These are phyloP conservation scores for Caerostris extrusa DNA, from an alignment of 1,140 invertebrate species.

Conservation along the genomic window DNA sequence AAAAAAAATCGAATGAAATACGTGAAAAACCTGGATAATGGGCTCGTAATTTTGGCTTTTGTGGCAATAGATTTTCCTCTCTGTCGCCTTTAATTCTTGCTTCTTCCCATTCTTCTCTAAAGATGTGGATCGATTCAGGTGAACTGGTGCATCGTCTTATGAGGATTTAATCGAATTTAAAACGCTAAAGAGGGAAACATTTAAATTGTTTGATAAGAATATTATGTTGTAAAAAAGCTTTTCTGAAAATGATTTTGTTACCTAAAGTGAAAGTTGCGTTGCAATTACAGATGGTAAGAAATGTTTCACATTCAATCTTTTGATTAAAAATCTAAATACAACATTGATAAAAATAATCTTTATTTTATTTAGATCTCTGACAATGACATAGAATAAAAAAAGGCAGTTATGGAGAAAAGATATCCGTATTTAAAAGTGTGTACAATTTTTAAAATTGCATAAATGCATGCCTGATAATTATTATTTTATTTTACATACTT, in stretches of 20 bases:
- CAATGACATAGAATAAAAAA: no score
- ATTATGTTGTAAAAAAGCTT: neutral
- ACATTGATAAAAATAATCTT: no score
- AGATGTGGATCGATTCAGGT: neutral
- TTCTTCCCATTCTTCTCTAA: neutral
- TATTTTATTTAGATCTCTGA: no score
- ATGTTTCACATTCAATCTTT: neutral
- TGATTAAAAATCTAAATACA: no score
- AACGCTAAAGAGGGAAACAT: neutral
- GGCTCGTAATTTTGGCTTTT: conserved; percentile 29
- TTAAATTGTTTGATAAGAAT: neutral
- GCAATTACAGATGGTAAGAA: neutral
- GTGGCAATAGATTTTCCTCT: conserved; percentile 28
- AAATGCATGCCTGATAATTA: no score
- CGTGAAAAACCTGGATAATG: conserved; percentile 34
- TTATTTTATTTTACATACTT: no score
- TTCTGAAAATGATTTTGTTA: neutral
- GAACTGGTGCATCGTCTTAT: neutral
- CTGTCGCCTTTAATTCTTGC: conserved; percentile 28
- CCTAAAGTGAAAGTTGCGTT: neutral
- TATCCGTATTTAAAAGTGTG: no score
- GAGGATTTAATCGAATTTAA: conserved; percentile 20
- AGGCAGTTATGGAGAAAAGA: no score
- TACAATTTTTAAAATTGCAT: no score
- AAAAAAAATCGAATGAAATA: conserved; percentile 7